Evolutionary conservation across 2,797 vertebrate genomes (phyloP), one percentile per base, ranked within the genome.

Genomic region (Danio kyathit): DNA sequence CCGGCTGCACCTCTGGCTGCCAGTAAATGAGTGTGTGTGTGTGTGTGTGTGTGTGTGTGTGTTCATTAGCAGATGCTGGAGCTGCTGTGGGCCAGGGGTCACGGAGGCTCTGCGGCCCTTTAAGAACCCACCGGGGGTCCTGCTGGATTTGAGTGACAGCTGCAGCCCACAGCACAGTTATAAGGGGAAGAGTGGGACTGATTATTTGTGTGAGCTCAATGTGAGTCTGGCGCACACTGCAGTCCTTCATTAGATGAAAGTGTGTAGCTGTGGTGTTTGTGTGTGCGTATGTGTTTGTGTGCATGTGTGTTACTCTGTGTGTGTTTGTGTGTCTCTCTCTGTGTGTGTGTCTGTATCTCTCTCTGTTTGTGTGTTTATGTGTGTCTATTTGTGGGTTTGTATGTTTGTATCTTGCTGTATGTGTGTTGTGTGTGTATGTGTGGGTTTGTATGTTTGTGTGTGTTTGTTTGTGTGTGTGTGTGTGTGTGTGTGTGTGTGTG

Each of bases 41-140:
- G 29, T 29, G 29, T n/a, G n/a, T n/a, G n/a, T n/a, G n/a, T n/a
- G n/a, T 29, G 29, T 1, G 29, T 29, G 29, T 29, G 29, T 29
- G 21, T 91, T 93, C 91, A 93, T 93, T 92, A 92, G 92, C 92
- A 93, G 91, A 91, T 90, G 85, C 88, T 88, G 90, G 85, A 88
- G 90, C 76, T 90, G 88, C 90, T 90, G 91, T 85, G 90, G 91
- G 90, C 82, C 89, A 90, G 85, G 88, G 91, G 88, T 90, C 88
- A 86, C 44, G 13, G 83, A 90, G 82, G 78, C 0, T 41, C 70
- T 63, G 72, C 7, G 29, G 16, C 11, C 61, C 14, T 40, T 57
- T 21, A 21, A 79, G 73, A 48, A 67, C 51, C 79, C 57, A 41
- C 67, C 13, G 59, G 14, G 60, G 51, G 61, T 46, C 54, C 16